These are phyloP conservation scores for Leptinotarsa rubiginosa DNA, from an alignment of 2,888 invertebrate species.

Conservation along the genomic window DNA sequence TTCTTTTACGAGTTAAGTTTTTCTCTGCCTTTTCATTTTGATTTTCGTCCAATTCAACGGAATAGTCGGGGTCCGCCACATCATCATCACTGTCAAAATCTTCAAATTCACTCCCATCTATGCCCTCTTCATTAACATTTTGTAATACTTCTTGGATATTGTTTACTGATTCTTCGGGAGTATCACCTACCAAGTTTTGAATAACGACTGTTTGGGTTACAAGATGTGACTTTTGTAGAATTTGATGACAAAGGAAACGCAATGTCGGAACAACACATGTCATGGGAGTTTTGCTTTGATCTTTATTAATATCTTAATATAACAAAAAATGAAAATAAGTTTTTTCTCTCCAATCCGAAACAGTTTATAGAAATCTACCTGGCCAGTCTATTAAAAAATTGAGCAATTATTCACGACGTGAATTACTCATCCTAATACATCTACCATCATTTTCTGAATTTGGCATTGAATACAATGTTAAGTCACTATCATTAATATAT, in stretches of 20 bases:
- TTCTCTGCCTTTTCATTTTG: slow-evolving; percentile 23
- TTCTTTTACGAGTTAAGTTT: slow-evolving; percentile 32
- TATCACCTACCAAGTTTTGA: slow-evolving; percentile 15
- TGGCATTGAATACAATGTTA: background rate
- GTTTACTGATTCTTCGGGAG: slow-evolving; percentile 18
- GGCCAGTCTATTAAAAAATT: background rate
- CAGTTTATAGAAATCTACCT: slow-evolving; percentile 12
- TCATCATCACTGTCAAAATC: slow-evolving; percentile 36
- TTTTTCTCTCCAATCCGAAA: slow-evolving; percentile 16
- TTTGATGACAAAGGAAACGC: slow-evolving; percentile 16
- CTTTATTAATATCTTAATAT: slow-evolving; percentile 17
- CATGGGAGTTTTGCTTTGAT: slow-evolving; percentile 20
- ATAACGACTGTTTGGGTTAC: slow-evolving; percentile 12
- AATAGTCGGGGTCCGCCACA: slow-evolving; percentile 33
- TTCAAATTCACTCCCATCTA: slow-evolving; percentile 29
- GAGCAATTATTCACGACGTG: background rate
- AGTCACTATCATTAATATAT: slow-evolving; percentile 3
- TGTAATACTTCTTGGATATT: slow-evolving; percentile 17
- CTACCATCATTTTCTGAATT: background rate
- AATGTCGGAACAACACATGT: slow-evolving; percentile 27
- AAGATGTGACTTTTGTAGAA: slow-evolving; percentile 25
- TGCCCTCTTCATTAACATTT: slow-evolving; percentile 14
- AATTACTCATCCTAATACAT: background rate
- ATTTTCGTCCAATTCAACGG: slow-evolving; percentile 20
- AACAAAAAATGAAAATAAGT: slow-evolving; percentile 20